phyloP scores from a whole-genome alignment of 1,140 invertebrate species.

The Drosophila bifasciata region DNA sequence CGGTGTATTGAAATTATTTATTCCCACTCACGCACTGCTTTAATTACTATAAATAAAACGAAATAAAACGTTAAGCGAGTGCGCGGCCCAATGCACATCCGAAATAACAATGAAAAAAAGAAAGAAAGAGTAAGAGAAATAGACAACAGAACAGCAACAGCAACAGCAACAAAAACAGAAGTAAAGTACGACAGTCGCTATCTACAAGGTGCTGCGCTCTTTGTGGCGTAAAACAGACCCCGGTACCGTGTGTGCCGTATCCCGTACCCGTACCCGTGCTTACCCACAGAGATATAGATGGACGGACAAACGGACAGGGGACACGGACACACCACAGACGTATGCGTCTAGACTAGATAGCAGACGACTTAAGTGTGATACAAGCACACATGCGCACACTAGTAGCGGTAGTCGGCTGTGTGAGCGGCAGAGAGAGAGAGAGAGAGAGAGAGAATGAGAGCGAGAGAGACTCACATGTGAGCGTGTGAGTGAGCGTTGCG shows the following conservation, averaged over 20 bases:
- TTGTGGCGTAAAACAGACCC: constrained; percentile 35
- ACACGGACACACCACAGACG: constrained; percentile 27
- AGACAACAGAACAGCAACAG: constrained; percentile 13
- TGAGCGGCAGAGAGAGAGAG: not conserved
- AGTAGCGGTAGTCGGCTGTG: constrained; percentile 20
- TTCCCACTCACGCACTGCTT: constrained; percentile 39
- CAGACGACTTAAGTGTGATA: constrained; percentile 81
- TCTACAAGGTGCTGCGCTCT: constrained; percentile 38
- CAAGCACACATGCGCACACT: constrained; percentile 72
- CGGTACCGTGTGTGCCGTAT: constrained; percentile 3
- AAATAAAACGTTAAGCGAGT: constrained; percentile 20
- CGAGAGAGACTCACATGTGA: constrained; percentile 1
- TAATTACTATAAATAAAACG: constrained; percentile 50
- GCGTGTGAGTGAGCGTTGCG: constrained; percentile 24
- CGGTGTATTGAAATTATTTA: constrained; percentile 30
- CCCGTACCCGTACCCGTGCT: constrained; percentile 10
- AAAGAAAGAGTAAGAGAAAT: constrained; percentile 9
- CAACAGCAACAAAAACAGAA: constrained; percentile 1
- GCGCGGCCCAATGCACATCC: constrained; percentile 29
- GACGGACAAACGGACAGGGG: not conserved
- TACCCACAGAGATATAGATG: constrained; percentile 13
- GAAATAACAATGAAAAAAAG: constrained; percentile 47
- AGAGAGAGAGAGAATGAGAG: constrained; percentile 9
- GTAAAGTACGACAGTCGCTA: constrained; percentile 23
- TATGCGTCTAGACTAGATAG: constrained; percentile 78